Percentiles rank a stretch among this genome's conserved stretches.
Conservation (phyloP, 2,797 vertebrate species). For the Sebastes trivittatus region DNA sequence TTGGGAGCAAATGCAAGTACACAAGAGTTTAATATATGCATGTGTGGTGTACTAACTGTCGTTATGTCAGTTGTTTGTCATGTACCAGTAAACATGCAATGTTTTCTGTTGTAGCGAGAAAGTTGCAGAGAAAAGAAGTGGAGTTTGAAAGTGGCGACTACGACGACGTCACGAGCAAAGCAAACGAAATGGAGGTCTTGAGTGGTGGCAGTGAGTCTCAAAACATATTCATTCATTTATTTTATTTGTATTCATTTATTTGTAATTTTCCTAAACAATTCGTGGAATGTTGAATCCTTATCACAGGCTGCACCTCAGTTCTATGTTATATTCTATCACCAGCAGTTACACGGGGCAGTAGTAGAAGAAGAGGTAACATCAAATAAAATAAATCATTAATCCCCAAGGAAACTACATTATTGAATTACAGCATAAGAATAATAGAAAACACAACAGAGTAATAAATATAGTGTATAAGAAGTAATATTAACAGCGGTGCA, state of each 20-base stretch:
- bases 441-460: not conserved
- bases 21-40: not conserved
- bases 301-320: not conserved
- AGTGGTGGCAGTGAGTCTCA: constrained; percentile 29
- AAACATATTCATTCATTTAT: not conserved
- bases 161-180: constrained; percentile 40
- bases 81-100: not conserved
- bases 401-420: not conserved
- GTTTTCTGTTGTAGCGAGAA: constrained; percentile 26
- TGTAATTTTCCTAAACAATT: not conserved
- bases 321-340: not conserved
- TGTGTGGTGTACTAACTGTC: not conserved
- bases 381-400: not conserved
- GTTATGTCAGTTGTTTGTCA: not conserved
- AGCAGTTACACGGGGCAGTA: not conserved
- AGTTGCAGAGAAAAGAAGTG: not conserved
- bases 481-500: not conserved
- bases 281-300: not conserved
- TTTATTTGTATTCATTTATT: not conserved
- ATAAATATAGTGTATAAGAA: not conserved
- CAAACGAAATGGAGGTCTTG: constrained; percentile 27
- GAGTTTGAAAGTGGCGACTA: constrained; percentile 56
- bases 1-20: not conserved
- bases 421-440: too few relatives aligned
- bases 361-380: not conserved